Evolutionary conservation across 2,888 invertebrate species (phyloP), one percentile per base, ranked within the genome.

Genomic region (Ennomos fuscantarius): DNA sequence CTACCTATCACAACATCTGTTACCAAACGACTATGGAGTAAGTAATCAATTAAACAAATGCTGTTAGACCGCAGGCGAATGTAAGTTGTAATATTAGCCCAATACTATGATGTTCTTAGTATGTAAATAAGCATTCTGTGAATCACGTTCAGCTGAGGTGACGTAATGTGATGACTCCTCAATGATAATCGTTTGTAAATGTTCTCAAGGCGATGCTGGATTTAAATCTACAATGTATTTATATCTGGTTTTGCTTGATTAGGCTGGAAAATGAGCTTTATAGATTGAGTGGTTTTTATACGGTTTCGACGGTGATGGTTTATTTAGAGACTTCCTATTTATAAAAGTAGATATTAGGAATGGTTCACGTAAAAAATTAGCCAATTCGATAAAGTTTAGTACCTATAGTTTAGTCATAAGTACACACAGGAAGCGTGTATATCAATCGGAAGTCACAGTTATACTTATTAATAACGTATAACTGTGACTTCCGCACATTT

Each of bases 121-220:
- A 43, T 45, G 63, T 63, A 65, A 64, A 65, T 60, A 66, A 35
- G 49, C 52, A 35, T 40, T 42, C 48, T 35, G 40, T 67, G 64
- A 62, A 53, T 60, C 59, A 62, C 24, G 10, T 8, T 31, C 43
- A 36, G 37, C 40, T 11, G 50, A 39, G 41, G 44, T 67, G 67
- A 67, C 66, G 69, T 59, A 58, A 66, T 44, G 8, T 34, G 39
- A 66, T 65, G 63, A 66, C 65, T 64, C 48, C 47, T 43, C 53
- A 24, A 46, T 59, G 61, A 55, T 55, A 50, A 65, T 63, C 58
- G 59, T 46, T 49, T 60, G 46, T 55, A 37, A 44, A 45, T 52
- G 40, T 37, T 45, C 41, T 53, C 49, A 54, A 57, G 47, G 49
- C 41, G 43, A 36, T 42, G 36, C 35, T 42, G 12, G 34, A 15